A percentile compares a stretch with the other conserved stretches of the same genome.
Evolutionary conservation across 2,888 invertebrate species (phyloP).

Genomic region (Mechanitis mazaeus): DNA sequence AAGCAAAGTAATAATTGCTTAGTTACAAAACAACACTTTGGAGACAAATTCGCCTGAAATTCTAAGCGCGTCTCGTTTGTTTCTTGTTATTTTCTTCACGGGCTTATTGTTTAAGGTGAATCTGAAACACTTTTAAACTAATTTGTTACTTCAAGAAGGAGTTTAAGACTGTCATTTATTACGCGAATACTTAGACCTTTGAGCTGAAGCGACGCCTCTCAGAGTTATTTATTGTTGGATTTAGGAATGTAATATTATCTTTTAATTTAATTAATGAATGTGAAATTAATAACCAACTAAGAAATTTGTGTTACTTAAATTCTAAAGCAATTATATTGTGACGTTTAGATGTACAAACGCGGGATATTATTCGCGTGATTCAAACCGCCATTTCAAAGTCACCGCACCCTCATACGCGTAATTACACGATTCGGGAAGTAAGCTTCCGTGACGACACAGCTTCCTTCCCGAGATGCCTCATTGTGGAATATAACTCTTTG

Average conservation of each 20-base stretch:
- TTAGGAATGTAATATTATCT: background rate
- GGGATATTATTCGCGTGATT: constrained; percentile 5
- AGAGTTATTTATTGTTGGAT: constrained; percentile 43
- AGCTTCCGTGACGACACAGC: constrained; percentile 21
- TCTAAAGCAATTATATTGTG: too few species aligned
- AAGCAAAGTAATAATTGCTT: background rate
- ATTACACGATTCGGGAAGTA: constrained; percentile 30
- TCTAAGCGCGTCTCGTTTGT: constrained; percentile 1
- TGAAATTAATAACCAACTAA: too few species aligned
- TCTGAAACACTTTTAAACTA: constrained; percentile 25
- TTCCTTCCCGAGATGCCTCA: constrained; percentile 25
- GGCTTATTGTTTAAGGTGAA: constrained; percentile 16
- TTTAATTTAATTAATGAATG: too few species aligned
- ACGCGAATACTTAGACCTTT: constrained; percentile 27
- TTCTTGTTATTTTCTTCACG: constrained; percentile 7
- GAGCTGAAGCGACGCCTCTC: constrained; percentile 28
- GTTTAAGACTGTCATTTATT: constrained; percentile 29
- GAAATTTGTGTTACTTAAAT: too few species aligned
- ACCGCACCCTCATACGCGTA: constrained; percentile 19
- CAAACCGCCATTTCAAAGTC: constrained; percentile 9
- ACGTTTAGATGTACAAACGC: too few species aligned
- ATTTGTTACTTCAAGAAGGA: constrained; percentile 26
- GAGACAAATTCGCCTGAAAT: constrained; percentile 1
- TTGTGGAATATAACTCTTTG: constrained; percentile 21
- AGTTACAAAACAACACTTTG: constrained; percentile 2